Conservation (phyloP, 2,888 invertebrate genomes). For the Eilema depressum region DNA sequence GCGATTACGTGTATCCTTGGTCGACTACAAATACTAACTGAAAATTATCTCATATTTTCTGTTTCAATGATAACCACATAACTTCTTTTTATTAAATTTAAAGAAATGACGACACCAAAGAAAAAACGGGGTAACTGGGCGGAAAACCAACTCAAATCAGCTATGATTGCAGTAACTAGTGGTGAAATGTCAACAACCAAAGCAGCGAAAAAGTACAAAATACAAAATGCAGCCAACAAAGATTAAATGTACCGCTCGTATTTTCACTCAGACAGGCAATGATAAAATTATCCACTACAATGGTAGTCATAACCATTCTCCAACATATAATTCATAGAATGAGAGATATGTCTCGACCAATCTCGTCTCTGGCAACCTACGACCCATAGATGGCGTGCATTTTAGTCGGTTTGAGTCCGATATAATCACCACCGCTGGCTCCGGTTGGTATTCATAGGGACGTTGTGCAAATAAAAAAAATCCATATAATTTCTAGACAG, state of each 20-base stretch:
- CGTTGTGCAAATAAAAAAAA: no score
- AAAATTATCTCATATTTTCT: no score
- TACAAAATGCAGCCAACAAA: slow-evolving; percentile 42
- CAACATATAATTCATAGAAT: not conserved
- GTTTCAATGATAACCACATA: no score
- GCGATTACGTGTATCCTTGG: no score
- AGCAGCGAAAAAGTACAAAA: not conserved
- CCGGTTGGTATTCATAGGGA: no score
- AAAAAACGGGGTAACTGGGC: not conserved
- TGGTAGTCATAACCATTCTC: slow-evolving; percentile 2
- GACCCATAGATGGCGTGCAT: no score
- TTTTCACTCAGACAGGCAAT: slow-evolving; percentile 47
- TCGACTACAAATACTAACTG: no score
- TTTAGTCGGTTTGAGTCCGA: no score
- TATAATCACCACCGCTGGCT: no score
- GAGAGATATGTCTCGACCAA: no score
- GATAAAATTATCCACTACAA: not conserved
- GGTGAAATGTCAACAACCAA: not conserved
- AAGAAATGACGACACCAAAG: not conserved
- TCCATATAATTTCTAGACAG: no score
- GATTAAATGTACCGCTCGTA: slow-evolving; percentile 52
- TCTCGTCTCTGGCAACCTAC: no score
- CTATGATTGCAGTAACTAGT: not conserved
- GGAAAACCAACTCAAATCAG: not conserved
- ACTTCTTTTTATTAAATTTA: not conserved